A percentile compares a stretch with the other conserved stretches of the same genome.
Evolutionary conservation across 1,140 invertebrate genomes (phyloP).

Genomic region (Saccostrea cuccullata): DNA sequence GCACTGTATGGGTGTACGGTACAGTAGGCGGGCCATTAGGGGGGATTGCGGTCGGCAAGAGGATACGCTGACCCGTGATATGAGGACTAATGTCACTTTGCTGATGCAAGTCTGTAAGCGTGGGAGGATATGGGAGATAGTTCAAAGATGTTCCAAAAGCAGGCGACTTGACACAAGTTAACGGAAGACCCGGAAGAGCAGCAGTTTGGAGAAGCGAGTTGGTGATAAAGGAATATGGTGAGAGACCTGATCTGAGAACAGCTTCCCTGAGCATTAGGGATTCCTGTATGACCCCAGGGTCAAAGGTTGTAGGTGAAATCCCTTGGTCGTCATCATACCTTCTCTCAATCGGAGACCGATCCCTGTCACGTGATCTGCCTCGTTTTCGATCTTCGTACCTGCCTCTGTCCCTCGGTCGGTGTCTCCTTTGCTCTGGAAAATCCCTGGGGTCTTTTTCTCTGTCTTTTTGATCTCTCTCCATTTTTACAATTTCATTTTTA

Average conservation of each 20-base stretch:
- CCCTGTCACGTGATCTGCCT: not conserved
- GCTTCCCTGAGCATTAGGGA: not conserved
- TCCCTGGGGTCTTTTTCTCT: not conserved
- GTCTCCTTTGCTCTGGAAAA: not conserved
- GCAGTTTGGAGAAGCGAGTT: conserved; percentile 12
- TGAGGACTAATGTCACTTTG: not conserved
- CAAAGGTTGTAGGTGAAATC: not conserved
- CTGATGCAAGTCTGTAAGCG: not conserved
- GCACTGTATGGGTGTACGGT: not conserved
- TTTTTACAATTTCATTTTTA: conserved; percentile 36
- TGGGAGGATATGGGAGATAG: not conserved
- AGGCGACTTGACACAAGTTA: conserved; percentile 7
- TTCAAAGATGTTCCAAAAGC: conserved; percentile 7
- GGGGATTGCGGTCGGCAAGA: not conserved
- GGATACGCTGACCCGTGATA: not conserved
- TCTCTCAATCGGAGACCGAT: conserved; percentile 6
- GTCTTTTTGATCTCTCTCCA: not conserved
- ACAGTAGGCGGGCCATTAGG: not conserved
- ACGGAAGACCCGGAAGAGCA: not conserved
- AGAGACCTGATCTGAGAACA: not conserved
- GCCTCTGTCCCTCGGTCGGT: not conserved
- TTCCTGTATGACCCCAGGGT: conserved; percentile 8
- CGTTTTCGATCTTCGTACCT: not conserved
- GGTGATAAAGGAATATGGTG: not conserved
- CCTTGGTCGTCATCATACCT: not conserved